These are phyloP conservation scores for Oxycera nigricornis DNA, from an alignment of 2,888 invertebrate species.

Conservation along the genomic window DNA sequence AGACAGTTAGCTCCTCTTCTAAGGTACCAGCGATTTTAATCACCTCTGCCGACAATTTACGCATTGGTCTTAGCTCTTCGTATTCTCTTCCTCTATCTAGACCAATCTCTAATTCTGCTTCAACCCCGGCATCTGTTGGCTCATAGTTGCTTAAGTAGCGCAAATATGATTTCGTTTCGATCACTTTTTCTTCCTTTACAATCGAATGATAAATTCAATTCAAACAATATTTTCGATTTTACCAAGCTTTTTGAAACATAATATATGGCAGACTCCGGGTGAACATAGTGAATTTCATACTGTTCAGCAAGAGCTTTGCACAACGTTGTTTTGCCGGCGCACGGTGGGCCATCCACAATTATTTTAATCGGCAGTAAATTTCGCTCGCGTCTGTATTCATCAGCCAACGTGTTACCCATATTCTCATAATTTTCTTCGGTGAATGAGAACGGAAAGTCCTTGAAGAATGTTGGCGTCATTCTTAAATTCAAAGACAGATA, in stretches of 20 bases:
- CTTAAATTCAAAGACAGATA: conserved; percentile 66
- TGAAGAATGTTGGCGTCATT: conserved; percentile 68
- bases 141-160: background rate
- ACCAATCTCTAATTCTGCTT: conserved; percentile 42
- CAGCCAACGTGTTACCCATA: conserved; percentile 60
- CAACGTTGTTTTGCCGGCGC: conserved; percentile 70
- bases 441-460: conserved; percentile 63
- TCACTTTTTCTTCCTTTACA: conserved; percentile 5
- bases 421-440: conserved; percentile 54
- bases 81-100: conserved; percentile 46
- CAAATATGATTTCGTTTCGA: conserved; percentile 3
- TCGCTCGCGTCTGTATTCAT: conserved; percentile 65
- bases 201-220: background rate
- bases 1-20: background rate
- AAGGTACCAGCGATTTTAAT: background rate
- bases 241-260: conserved; percentile 37
- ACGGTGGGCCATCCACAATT: conserved; percentile 71
- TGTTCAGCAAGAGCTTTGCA: conserved; percentile 66
- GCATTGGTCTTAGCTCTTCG: background rate
- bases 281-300: conserved; percentile 62
- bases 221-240: background rate
- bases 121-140: conserved; percentile 42
- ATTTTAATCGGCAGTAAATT: conserved; percentile 67
- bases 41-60: background rate
- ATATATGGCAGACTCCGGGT: conserved; percentile 25